Base-by-base conservation (phyloP, 2,797 vertebrate species). In the Scleropages formosus region DNA sequence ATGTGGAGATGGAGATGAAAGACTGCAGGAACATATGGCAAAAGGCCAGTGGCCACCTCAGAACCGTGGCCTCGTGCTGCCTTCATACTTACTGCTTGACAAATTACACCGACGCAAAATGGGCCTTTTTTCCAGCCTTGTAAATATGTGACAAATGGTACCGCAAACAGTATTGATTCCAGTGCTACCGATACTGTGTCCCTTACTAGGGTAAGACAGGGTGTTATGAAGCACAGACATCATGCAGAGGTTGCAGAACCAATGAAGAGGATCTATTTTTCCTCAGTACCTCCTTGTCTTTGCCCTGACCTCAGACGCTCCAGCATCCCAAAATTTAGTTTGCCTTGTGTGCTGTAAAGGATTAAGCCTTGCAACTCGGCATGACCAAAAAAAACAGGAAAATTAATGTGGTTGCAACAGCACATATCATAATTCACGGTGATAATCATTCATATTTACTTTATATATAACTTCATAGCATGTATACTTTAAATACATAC, bases 111-210 rank as follows among this genome's bases (percentile, higher is more conserved):
- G 91, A 91, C 93, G 94, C 93, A 94, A 94, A 95, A 97, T 95
- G 94, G 95, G 96, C 94, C 71, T 96, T 90, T 92, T 93, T 93
- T 95, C 95, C 95, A 96, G 94, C 94, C 95, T 98, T 97, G 96
- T 97, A 96, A 98, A 98, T 94, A 96, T 95, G 94, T 98, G 96
- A 98, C 95, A 97, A 98, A 97, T 97, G 95, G 96, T 92, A 88
- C 94, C 91, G 93, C 93, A 94, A 93, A 93, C 94, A 94, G 94
- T 97, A 98, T 98, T 94, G 95, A 98, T 97, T 96, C 93, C 92
- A 95, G 95, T 96, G 94, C 94, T 93, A 93, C 90, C 92, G 94
- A 94, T 94, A 93, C 93, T 92, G 94, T 94, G 94, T 94, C 95
- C 95, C 94, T 94, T 91, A 92, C 92, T 93, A 91, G 94, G 90